These are phyloP conservation scores for Agrypnia vestita DNA, from an alignment of 1,140 invertebrate genomes.

Conservation along the genomic window DNA sequence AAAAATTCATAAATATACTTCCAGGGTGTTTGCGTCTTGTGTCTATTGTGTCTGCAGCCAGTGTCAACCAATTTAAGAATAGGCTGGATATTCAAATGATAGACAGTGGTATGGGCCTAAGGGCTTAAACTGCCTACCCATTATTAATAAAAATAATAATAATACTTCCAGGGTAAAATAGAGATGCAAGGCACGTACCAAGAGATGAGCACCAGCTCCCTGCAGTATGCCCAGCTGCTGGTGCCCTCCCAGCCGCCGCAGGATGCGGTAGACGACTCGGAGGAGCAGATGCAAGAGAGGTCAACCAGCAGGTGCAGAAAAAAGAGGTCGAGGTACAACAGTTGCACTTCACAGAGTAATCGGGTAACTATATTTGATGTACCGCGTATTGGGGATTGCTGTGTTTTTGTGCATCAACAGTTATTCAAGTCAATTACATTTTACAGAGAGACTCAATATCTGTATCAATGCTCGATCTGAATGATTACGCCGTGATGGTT, in stretches of 20 bases:
- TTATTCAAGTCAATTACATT: background rate
- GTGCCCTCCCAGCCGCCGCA: background rate
- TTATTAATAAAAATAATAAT: no score
- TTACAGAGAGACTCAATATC: background rate
- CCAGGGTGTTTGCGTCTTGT: no score
- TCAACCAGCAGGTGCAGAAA: background rate
- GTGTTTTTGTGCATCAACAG: no score
- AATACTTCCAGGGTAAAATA: background rate
- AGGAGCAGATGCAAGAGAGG: background rate
- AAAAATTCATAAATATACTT: no score
- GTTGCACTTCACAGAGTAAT: background rate
- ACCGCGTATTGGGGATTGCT: no score
- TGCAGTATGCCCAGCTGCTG: conserved; percentile 8
- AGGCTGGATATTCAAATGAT: no score
- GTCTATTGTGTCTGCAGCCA: no score
- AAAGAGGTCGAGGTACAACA: background rate
- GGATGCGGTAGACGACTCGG: background rate
- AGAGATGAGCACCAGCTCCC: conserved; percentile 10
- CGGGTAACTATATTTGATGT: no score
- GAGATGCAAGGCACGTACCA: conserved; percentile 1
- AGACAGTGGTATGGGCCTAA: no score
- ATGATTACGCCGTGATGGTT: background rate
- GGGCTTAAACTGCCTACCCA: no score
- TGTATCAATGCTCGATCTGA: background rate
- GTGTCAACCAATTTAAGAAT: no score